Evolutionary conservation across 2,797 vertebrate species (phyloP).

Genomic region (Triplophysa bombifrons): DNA sequence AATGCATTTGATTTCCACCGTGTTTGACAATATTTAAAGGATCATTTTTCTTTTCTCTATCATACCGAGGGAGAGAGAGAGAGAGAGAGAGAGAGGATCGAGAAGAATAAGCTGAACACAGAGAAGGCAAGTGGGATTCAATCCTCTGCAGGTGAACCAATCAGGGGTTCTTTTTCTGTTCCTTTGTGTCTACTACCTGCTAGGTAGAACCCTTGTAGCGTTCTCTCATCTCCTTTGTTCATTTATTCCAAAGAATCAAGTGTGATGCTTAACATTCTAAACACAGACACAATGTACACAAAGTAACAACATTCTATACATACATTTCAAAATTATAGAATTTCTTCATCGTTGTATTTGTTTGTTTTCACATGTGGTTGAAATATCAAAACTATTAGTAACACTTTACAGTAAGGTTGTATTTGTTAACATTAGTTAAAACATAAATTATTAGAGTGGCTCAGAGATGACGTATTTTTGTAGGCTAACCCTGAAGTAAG

Average conservation of each 20-base stretch:
- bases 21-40: conserved; percentile 19
- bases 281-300: neutral
- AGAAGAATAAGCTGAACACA: conserved; percentile 6
- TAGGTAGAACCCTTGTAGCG: neutral
- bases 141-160: neutral
- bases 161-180: conserved; percentile 12
- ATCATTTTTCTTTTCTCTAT: neutral
- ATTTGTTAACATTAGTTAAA: too few relatives aligned
- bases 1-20: neutral
- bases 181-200: neutral
- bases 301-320: neutral
- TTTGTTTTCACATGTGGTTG: neutral
- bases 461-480: too few relatives aligned
- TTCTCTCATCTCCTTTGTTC: neutral
- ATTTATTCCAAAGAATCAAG: neutral
- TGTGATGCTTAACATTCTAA: neutral
- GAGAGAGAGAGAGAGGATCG: conserved; percentile 46
- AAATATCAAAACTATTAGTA: neutral
- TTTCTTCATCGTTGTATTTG: neutral
- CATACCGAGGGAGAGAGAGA: conserved; percentile 61
- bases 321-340: neutral
- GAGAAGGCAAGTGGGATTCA: conserved; percentile 36
- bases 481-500: too few relatives aligned
- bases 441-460: too few relatives aligned
- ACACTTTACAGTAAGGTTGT: too few relatives aligned